Conservation (phyloP, 2,888 invertebrate genomes). For the Folsomia manolachei region DNA sequence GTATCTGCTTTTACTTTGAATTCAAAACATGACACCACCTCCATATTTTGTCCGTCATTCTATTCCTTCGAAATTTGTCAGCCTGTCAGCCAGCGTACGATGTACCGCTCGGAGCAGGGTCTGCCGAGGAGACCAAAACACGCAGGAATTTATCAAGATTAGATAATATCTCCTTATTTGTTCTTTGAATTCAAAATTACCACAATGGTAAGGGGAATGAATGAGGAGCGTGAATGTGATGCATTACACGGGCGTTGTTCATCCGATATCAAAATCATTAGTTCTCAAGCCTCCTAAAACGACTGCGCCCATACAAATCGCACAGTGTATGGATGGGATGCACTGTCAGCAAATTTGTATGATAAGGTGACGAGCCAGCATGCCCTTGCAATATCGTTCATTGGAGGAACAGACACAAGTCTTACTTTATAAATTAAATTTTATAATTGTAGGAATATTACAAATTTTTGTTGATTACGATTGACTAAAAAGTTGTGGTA, state of each 20-base stretch:
- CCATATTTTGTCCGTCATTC: not conserved
- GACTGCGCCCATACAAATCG: no score
- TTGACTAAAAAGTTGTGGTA: no score
- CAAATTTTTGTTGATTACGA: no score
- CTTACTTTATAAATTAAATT: no score
- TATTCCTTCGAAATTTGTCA: not conserved
- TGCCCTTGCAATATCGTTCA: no score
- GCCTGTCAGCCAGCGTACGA: no score
- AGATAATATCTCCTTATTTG: slow-evolving; percentile 10
- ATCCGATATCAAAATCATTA: not conserved
- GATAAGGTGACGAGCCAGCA: not conserved
- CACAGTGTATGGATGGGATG: not conserved
- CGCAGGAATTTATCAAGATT: slow-evolving; percentile 4
- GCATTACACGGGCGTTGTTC: not conserved
- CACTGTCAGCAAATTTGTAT: not conserved
- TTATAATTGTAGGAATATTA: no score
- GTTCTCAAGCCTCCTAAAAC: no score
- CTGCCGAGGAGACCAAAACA: not conserved
- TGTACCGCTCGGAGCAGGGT: not conserved
- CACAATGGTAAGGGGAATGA: not conserved
- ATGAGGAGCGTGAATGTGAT: not conserved
- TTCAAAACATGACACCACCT: not conserved
- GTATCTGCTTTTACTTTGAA: no score
- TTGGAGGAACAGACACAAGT: no score
- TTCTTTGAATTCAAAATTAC: slow-evolving; percentile 2